Evolutionary conservation across 2,113 vertebrate species (phyloP), one percentile per base, ranked within the genome.

Genomic region (Eurystomus gularis): DNA sequence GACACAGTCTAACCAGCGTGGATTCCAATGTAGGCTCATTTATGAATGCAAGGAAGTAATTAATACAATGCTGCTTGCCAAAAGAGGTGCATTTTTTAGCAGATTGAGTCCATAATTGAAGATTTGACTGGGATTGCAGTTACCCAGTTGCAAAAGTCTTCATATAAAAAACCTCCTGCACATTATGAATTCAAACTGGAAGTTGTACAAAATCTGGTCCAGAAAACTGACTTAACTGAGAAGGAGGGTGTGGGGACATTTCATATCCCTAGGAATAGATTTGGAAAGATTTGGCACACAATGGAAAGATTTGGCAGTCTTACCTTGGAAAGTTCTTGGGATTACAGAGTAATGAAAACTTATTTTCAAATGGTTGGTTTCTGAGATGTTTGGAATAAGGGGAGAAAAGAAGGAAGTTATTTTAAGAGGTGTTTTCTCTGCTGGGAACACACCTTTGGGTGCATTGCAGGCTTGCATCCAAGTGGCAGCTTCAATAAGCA

Each of bases 401-500:
- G 15, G 33, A 60, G 28, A 68, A 86, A 31, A 86, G 10, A 39
- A 72, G 4, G 21, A 46, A n/a, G 13, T 40, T 55, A 3, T 37
- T 69, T 73, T 61, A 70, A 60, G 52, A 37, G 39, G 4, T 72
- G 7, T 33, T 80, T 77, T 66, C 82, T 54, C 39, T 89, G 31
- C 37, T 71, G 35, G 11, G 28, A 81, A 23, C 13, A 5, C 39
- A 17, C 26, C 31, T 94, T 25, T 26, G 46, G 15, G 8, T 48
- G 10, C 0, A 0, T 44, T 73, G 21, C 52, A 69, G 40, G 2
- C 48, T 60, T 72, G 9, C 13, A 17, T 64, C 31, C 0, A 4
- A 62, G 66, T 62, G 26, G 18, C 21, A 72, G 21, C 54, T 71
- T 72, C 42, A 44, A 3, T 7, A 42, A 76, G 39, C n/a, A 37